Conservation (phyloP, 2,888 invertebrate species). For the Agrochola circellaris region DNA sequence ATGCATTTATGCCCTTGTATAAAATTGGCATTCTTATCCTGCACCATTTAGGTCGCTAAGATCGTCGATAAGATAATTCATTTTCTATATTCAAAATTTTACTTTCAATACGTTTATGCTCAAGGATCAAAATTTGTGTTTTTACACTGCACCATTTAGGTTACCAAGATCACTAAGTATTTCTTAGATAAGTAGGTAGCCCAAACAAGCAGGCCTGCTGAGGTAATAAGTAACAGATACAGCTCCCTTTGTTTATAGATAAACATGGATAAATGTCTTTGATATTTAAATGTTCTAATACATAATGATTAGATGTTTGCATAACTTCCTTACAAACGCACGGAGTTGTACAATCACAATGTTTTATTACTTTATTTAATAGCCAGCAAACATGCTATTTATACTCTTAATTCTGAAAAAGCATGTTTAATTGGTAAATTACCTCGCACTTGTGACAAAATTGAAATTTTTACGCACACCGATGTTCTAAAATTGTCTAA, state of each 20-base stretch:
- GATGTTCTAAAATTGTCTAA: slow-evolving; percentile 4
- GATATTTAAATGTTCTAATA: slow-evolving; percentile 61
- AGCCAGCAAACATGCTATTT: slow-evolving; percentile 60
- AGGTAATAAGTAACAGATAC: slow-evolving; percentile 42
- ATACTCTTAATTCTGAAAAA: slow-evolving; percentile 48
- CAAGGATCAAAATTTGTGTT: not conserved
- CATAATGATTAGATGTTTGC: slow-evolving; percentile 54
- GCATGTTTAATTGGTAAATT: slow-evolving; percentile 61
- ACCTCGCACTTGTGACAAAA: slow-evolving; percentile 63
- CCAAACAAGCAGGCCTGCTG: slow-evolving; percentile 9
- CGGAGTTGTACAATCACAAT: slow-evolving; percentile 66
- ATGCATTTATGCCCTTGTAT: not conserved
- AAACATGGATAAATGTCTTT: slow-evolving; percentile 58
- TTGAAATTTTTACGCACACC: slow-evolving; percentile 56
- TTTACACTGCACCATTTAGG: not conserved
- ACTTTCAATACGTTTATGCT: not conserved
- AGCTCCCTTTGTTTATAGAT: slow-evolving; percentile 45
- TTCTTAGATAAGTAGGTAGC: slow-evolving; percentile 2
- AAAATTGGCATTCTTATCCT: not conserved
- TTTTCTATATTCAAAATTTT: not conserved
- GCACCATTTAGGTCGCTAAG: not conserved
- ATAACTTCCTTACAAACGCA: slow-evolving; percentile 57
- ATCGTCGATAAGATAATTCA: not conserved
- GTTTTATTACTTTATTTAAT: slow-evolving; percentile 64
- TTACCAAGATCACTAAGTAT: slow-evolving; percentile 6